Evolutionary conservation across 2,113 vertebrate genomes (phyloP), one percentile per base, ranked within the genome.

Genomic region (Forbesichthys papilliferus): DNA sequence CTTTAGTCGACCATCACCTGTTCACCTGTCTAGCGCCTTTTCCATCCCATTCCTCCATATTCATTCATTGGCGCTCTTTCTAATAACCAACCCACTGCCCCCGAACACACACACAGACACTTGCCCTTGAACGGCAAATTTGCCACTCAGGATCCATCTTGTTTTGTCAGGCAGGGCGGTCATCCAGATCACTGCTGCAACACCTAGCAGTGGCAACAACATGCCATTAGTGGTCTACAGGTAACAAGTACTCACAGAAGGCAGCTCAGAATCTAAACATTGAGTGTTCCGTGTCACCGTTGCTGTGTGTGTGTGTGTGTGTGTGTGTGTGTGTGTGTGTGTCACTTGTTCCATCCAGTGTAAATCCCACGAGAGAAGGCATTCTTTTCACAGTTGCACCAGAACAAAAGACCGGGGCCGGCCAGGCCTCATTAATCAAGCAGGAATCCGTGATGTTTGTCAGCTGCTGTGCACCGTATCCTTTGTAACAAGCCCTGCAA

Each of bases 351-450:
- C 65, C 20, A 57, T 64, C 68, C 47, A 16, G 58, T 76, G 68
- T 53, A 42, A 78, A 71, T 71, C 76, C 74, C 66, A 18, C 65
- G 77, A 80, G 83, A 73, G 74, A 83, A 83, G 79, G 66, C 71
- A 62, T 73, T 78, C 69, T 53, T 58, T 78, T 71, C 60, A n/a
- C 14, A 47, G 42, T 16, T 18, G 13, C 46, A 48, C n/a, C 58
- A 64, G 48, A 80, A 80, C 52, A 80, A 68, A 79, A 75, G 73
- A 68, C 60, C 61, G 84, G 71, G 62, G 64, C 70, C 73, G 78
- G 83, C 80, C 82, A 81, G 74, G 81, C 86, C 76, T 83, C 66
- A 89, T 84, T 88, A 85, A 85, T 86, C 82, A 87, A 77, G 61
- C 34, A 70, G 53, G 57, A 81, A 79, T 79, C 61, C 55, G 53